Base-by-base conservation (phyloP, 2,797 vertebrate genomes). In the Gallinago nigripennis region DNA sequence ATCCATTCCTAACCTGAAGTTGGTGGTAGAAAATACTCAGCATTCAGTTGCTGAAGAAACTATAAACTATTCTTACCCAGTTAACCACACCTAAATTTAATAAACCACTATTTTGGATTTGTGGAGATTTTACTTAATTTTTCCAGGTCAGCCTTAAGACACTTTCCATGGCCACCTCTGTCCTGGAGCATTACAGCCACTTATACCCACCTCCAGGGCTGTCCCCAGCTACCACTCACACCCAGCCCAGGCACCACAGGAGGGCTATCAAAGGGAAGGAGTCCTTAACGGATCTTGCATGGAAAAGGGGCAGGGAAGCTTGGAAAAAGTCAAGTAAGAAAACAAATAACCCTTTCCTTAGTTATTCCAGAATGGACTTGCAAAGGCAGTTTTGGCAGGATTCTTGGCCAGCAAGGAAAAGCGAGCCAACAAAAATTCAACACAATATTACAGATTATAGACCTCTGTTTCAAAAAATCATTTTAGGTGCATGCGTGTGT, bases 191-290 rank as follows among this genome's bases (percentile, higher is more conserved):
- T 46, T 48, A 15, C 31, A 5, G 6, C 33, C 33, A 11, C 33
- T 7, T 6, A 5, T 16, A 35, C 4, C 27, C 3, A 28, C 12
- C 56, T 43, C 13, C n/a, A 4, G 30, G 16, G 30, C 46, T 12
- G 17, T 30, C 43, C 16, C 5, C 1, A 2, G 6, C 31, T 3
- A 12, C 24, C 7, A 50, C 31, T 20, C 3, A 23, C 14, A 21
- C 56, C n/a, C 31, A 23, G n/a, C 6, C 8, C 12, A 24, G 15
- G 19, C 33, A 31, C 19, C 5, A 4, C 12, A 2, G 10, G 30
- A 11, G 1, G 10, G 65, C 45, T 14, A 37, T 18, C 1, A 1
- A 9, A 28, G 27, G 28, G 14, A 51, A 24, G 30, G 2, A 0
- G 4, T 8, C 1, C 0, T 53, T 28, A 53, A 25, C 8, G 28